phyloP scores from a whole-genome alignment of 2,888 invertebrate species.

The Drosophila tanythrix region DNA sequence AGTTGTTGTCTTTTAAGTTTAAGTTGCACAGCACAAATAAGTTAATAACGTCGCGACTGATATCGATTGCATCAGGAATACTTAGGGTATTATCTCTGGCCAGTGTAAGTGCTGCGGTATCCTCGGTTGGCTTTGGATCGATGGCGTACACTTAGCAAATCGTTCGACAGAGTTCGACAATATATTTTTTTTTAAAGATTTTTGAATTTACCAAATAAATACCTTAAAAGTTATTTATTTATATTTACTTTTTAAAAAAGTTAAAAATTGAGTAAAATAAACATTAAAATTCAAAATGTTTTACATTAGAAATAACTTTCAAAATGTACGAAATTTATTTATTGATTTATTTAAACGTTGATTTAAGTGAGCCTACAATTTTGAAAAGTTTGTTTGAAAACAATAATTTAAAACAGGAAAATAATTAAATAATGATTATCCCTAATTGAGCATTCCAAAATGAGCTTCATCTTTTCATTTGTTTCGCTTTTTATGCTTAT shows the following conservation, averaged over 20 bases:
- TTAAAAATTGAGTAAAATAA: neutral
- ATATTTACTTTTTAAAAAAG: neutral
- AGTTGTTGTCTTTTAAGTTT: slow-evolving; percentile 40
- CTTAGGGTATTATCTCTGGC: slow-evolving; percentile 49
- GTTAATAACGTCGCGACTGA: slow-evolving; percentile 43
- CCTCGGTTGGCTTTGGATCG: slow-evolving; percentile 29
- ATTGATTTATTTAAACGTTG: neutral
- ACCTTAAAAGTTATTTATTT: neutral
- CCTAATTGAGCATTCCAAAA: neutral
- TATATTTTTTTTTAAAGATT: neutral
- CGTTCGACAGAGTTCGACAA: too few species aligned
- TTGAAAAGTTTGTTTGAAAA: neutral
- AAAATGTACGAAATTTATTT: neutral
- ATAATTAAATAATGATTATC: neutral
- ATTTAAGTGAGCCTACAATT: neutral
- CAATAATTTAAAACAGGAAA: neutral
- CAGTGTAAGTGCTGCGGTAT: slow-evolving; percentile 24
- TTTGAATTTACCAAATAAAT: neutral
- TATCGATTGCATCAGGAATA: slow-evolving; percentile 53
- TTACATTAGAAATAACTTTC: neutral
- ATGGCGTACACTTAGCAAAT: slow-evolving; percentile 9
- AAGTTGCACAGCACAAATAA: slow-evolving; percentile 32
- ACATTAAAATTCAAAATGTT: neutral
- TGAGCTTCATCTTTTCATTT: neutral
- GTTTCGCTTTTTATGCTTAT: neutral